Evolutionary conservation across 1,140 invertebrate species (phyloP).

Genomic region (Lethrus apterus): DNA sequence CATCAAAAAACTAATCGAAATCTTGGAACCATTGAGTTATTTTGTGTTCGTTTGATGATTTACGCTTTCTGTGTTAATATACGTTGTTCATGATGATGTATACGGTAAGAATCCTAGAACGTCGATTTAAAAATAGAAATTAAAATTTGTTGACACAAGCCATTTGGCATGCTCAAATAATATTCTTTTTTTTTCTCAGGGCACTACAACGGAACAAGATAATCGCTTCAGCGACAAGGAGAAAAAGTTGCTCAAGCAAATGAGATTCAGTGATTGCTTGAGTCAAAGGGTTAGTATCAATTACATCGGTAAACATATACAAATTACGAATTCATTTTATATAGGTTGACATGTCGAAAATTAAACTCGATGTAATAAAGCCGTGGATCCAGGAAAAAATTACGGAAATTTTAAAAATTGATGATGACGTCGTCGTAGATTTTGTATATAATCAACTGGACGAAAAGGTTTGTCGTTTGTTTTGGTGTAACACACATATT

Average conservation of each 20-base stretch:
- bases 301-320: neutral
- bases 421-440: conserved; percentile 97
- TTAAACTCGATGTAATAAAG: conserved; percentile 95
- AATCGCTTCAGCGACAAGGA: conserved; percentile 98
- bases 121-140: neutral
- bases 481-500: no score
- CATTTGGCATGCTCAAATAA: neutral
- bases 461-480: conserved; percentile 60
- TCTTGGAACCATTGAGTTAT: neutral
- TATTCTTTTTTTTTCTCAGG: conserved; percentile 53
- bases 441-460: conserved; percentile 99
- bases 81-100: conserved; percentile 44
- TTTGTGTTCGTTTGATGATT: conserved; percentile 15
- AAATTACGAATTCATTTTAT: conserved; percentile 8
- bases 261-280: conserved; percentile 94
- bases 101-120: conserved; percentile 39
- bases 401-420: conserved; percentile 89
- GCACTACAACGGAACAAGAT: conserved; percentile 96
- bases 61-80: conserved; percentile 4
- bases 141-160: neutral
- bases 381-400: conserved; percentile 98
- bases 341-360: conserved; percentile 96
- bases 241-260: conserved; percentile 96
- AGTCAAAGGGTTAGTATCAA: conserved; percentile 67
- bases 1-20: neutral